Evolutionary conservation across 1,140 invertebrate species (phyloP).

Genomic region (Adoxophyes honmai): DNA sequence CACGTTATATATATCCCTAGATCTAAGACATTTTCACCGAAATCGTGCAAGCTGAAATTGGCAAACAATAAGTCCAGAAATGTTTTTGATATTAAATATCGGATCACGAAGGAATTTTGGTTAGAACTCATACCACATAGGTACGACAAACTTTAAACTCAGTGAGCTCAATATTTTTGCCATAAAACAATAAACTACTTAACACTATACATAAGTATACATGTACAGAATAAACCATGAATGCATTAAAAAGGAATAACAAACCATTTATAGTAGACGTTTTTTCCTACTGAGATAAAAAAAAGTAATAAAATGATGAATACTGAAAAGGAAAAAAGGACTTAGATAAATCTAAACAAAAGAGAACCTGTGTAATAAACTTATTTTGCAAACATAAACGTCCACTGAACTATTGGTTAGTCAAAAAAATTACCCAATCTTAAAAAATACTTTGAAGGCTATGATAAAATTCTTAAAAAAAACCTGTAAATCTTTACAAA

Average conservation of each 20-base stretch:
- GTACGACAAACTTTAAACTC: neutral
- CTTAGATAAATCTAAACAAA: neutral
- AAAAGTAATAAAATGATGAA: neutral
- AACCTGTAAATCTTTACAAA: neutral
- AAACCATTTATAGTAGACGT: constrained; percentile 2
- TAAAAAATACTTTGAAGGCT: constrained; percentile 4
- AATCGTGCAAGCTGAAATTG: too few relatives aligned
- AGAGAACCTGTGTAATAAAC: neutral
- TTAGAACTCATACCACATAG: neutral
- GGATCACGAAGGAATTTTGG: neutral
- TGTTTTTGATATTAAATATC: too few relatives aligned
- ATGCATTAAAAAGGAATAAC: neutral
- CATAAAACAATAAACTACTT: too few relatives aligned
- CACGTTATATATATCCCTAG: too few relatives aligned
- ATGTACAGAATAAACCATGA: neutral
- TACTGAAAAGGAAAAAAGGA: neutral
- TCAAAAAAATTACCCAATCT: neutral
- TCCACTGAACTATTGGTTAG: neutral
- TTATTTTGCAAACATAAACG: constrained; percentile 4
- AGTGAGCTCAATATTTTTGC: neutral
- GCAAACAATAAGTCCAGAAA: too few relatives aligned
- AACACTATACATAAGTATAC: too few relatives aligned
- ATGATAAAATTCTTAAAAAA: constrained; percentile 7
- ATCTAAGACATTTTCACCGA: too few relatives aligned
- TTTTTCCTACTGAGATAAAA: neutral